Base-by-base conservation (phyloP, 2,113 vertebrate species). In the Ranitomeya variabilis region DNA sequence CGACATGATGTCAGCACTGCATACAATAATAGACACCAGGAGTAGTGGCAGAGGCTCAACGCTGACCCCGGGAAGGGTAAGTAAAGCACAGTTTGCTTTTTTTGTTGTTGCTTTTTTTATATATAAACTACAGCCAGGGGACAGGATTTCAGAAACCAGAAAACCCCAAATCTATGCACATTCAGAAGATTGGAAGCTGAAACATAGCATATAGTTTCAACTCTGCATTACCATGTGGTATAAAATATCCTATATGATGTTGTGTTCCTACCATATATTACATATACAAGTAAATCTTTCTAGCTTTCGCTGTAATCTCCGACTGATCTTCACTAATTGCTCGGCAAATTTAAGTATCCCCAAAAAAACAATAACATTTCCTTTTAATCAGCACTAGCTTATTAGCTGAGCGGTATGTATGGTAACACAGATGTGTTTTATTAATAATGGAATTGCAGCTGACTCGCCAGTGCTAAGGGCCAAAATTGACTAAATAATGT, bases 351-450 rank as follows among this genome's bases (percentile, higher is more conserved):
- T 60, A 59, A 16, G 76, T 23, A 85, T 85, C 21, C 37, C 21
- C 51, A 23, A 67, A 86, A 86, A 86, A 86, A 77, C 73, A 66
- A 86, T 86, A 31, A 79, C 37, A 79, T 59, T 80, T 77, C 85
- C 55, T 23, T 78, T 67, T 86, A 86, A 86, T 86, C 85, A 86
- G 85, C 31, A 37, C 74, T 64, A 31, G 74, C 85, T 52, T 86
- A 62, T 86, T 86, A 79, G 57, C 21, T 19, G 37, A 64, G 37
- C 59, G n/a, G 26, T 52, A 51, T 79, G 76, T 79, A 64, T 31
- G 10, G 74, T 60, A 51, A 80, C 66, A 86, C 85, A 86, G 73
- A 78, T 86, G 85, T 78, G 31, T 51, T 77, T 86, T 66, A 66
- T 78, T 86, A 86, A 80, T 80, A 86, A 60, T 37, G 85, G 62